phyloP scores from a whole-genome alignment of 2,888 invertebrate species.

The Criorhina ranunculi region DNA sequence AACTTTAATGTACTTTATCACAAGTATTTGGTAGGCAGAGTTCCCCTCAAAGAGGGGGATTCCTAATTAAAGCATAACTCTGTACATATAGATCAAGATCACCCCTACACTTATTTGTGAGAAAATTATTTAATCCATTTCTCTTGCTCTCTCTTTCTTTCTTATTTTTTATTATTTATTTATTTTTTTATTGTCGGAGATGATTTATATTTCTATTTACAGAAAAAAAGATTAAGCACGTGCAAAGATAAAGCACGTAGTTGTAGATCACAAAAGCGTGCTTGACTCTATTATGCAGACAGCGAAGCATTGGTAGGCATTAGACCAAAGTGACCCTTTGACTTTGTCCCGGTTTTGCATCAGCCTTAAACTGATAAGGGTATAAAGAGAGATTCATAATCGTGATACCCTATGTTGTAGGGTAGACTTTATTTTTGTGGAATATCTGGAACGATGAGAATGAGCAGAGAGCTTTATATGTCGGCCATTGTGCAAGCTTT shows the following conservation, averaged over 20 bases:
- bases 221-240: slow-evolving; percentile 23
- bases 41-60: background rate
- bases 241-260: slow-evolving; percentile 9
- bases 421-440: background rate
- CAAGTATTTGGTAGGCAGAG: background rate
- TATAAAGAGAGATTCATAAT: slow-evolving; percentile 3
- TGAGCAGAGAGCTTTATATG: too few species aligned
- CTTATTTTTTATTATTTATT: too few species aligned
- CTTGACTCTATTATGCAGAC: background rate
- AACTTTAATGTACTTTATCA: background rate
- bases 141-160: background rate
- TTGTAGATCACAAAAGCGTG: background rate
- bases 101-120: background rate
- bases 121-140: background rate
- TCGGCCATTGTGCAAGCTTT: too few species aligned
- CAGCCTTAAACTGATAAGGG: slow-evolving; percentile 3
- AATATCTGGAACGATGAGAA: background rate
- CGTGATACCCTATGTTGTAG: background rate
- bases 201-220: background rate
- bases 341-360: slow-evolving; percentile 1
- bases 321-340: slow-evolving; percentile 3
- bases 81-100: slow-evolving; percentile 1
- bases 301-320: slow-evolving; percentile 8
- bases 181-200: background rate
- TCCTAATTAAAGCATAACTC: background rate